Percentiles rank a stretch among this genome's conserved stretches.
These are phyloP conservation scores for Taenioides sp. DNA, from an alignment of 2,797 vertebrate species.

Conservation along the genomic window DNA sequence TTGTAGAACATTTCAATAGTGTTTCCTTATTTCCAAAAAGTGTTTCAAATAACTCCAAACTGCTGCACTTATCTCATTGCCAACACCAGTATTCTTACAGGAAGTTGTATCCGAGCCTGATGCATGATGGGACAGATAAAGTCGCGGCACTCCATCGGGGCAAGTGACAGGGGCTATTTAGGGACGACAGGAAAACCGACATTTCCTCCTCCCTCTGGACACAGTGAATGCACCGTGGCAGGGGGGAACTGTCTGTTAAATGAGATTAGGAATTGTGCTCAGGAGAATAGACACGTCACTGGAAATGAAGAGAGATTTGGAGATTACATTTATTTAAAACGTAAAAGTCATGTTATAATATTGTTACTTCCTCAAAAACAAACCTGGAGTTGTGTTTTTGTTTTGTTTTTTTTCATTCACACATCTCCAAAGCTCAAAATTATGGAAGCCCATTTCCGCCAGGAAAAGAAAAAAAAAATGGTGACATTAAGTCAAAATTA, in stretches of 20 bases:
- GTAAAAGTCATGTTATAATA: not conserved
- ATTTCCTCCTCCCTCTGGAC: slow-evolving; percentile 69
- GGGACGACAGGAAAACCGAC: slow-evolving; percentile 65
- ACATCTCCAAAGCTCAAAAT: too few relatives aligned
- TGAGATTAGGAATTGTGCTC: slow-evolving; percentile 62
- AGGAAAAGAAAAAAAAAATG: too few relatives aligned
- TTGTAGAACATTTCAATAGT: too few relatives aligned
- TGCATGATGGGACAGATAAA: slow-evolving; percentile 59
- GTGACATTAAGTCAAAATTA: too few relatives aligned
- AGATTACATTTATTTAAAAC: not conserved
- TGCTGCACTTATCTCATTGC: not conserved
- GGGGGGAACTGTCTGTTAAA: slow-evolving; percentile 60
- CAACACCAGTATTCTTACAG: slow-evolving; percentile 51
- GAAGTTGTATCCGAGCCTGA: slow-evolving; percentile 59
- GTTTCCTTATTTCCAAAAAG: too few relatives aligned
- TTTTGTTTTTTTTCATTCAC: too few relatives aligned
- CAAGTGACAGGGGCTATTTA: slow-evolving; percentile 60
- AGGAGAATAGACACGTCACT: slow-evolving; percentile 19
- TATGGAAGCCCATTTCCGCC: too few relatives aligned
- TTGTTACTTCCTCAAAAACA: too few relatives aligned
- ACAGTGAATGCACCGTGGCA: slow-evolving; percentile 50
- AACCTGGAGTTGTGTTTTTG: too few relatives aligned
- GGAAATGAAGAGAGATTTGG: slow-evolving; percentile 30
- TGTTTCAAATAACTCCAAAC: not conserved
- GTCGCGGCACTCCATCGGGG: slow-evolving; percentile 36